Conservation (phyloP, 2,888 invertebrate genomes). For the Smittia sp. region DNA sequence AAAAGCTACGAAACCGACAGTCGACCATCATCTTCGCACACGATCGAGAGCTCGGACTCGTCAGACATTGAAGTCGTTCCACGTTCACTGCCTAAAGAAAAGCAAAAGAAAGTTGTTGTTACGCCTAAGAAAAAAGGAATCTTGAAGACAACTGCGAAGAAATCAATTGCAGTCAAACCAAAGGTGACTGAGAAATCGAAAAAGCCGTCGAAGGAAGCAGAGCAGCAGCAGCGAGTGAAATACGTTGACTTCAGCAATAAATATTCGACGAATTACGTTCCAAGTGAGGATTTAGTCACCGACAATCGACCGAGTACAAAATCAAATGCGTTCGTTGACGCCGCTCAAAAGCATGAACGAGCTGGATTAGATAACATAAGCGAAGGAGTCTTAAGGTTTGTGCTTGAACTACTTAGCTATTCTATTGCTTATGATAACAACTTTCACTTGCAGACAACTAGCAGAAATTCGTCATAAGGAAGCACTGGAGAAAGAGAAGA, state of each 20-base stretch:
- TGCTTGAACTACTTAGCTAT: neutral
- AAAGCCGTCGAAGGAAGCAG: neutral
- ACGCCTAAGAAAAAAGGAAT: neutral
- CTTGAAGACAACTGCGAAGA: conserved; percentile 10
- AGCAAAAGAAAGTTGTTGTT: neutral
- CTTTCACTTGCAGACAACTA: conserved; percentile 47
- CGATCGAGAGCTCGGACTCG: neutral
- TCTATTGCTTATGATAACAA: neutral
- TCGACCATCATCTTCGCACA: neutral
- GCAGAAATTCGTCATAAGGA: conserved; percentile 52
- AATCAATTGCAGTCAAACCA: too few species aligned
- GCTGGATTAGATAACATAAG: neutral
- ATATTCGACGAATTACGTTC: conserved; percentile 8
- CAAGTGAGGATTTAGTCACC: neutral
- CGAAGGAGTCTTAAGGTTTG: conserved; percentile 14
- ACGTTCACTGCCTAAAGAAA: neutral
- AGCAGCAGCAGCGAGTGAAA: conserved; percentile 6
- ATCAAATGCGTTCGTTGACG: conserved; percentile 20
- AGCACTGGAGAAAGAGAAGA: conserved; percentile 56
- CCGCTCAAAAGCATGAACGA: conserved; percentile 5
- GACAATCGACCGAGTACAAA: neutral
- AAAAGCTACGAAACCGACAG: neutral
- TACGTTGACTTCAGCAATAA: conserved; percentile 35
- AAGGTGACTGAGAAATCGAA: too few species aligned
- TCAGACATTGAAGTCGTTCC: neutral